Base-by-base conservation (phyloP, 2,113 vertebrate species). In the Clupea harengus region DNA sequence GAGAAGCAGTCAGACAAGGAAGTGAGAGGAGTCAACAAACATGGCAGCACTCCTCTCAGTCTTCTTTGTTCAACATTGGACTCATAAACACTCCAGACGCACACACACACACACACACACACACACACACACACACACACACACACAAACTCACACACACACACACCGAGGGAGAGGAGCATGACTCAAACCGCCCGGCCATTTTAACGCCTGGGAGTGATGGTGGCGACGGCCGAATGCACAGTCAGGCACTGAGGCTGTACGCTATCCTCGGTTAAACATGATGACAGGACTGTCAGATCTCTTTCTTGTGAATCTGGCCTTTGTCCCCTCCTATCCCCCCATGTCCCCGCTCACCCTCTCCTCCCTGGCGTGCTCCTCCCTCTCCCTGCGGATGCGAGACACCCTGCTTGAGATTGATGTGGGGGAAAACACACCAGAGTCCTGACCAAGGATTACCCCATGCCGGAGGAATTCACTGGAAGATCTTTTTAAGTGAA, bases 401-500 rank as follows among this genome's bases (percentile, higher is more conserved):
- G 82, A 91, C 89, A 86, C 83, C 60, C 82, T 90, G 82, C 87
- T 88, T 88, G 88, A 86, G 22, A 82, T 85, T 89, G 83, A 89
- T 88, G 32, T 15, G 82, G 84, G 86, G 87, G 86, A 82, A 86
- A 92, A 88, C 88, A 91, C 28, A 89, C 85, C 86, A 82, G 78
- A 89, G 83, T 87, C 82, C 85, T 89, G 57, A 88, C 85, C 64
- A 85, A 88, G 89, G 87, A 92, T 92, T 88, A 93, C 89, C 80
- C 67, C 92, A 93, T 82, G 87, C 81, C 86, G 52, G 49, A 91
- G 91, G 92, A 94, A 93, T 93, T 89, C 91, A 91, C 86, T 90
- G 89, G 93, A 90, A 89, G 89, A 91, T 90, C 89, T 89, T 92
- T 92, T 92, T 88, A 92, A 93, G 88, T 90, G 92, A 92, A 93